These are phyloP conservation scores for Triops cancriformis DNA, from an alignment of 1,140 invertebrate genomes.

Conservation along the genomic window DNA sequence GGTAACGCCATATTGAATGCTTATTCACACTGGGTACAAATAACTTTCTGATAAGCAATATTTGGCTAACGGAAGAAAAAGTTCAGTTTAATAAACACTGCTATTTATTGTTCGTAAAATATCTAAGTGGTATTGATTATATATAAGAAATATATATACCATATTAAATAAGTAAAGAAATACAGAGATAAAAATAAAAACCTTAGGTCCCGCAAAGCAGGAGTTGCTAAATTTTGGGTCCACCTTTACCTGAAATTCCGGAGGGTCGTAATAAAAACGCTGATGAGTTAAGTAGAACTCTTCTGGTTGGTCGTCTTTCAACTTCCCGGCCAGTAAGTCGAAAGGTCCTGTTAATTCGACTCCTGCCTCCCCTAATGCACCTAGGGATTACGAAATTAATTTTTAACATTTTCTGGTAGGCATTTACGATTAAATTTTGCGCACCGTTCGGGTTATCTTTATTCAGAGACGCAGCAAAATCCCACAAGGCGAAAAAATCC, in stretches of 20 bases:
- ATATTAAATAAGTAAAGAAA: conserved; percentile 31
- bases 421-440: conserved; percentile 27
- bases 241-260: conserved; percentile 71
- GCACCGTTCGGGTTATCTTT: conserved; percentile 48
- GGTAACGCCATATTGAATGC: no score
- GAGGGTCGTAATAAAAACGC: conserved; percentile 87
- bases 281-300: conserved; percentile 65
- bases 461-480: conserved; percentile 61
- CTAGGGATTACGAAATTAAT: conserved; percentile 38
- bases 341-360: conserved; percentile 74
- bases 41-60: no score
- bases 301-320: conserved; percentile 47
- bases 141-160: no score
- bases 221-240: conserved; percentile 25
- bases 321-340: conserved; percentile 64
- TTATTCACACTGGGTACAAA: no score
- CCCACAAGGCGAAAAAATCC: conserved; percentile 79
- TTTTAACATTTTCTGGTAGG: conserved; percentile 27
- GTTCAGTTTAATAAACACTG: no score
- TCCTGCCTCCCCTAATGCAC: conserved; percentile 52
- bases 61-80: no score
- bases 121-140: no score
- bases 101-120: no score
- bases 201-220: no score
- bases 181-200: conserved; percentile 29